Conservation (phyloP, 2,888 invertebrate genomes). For the Synergus japonicus region DNA sequence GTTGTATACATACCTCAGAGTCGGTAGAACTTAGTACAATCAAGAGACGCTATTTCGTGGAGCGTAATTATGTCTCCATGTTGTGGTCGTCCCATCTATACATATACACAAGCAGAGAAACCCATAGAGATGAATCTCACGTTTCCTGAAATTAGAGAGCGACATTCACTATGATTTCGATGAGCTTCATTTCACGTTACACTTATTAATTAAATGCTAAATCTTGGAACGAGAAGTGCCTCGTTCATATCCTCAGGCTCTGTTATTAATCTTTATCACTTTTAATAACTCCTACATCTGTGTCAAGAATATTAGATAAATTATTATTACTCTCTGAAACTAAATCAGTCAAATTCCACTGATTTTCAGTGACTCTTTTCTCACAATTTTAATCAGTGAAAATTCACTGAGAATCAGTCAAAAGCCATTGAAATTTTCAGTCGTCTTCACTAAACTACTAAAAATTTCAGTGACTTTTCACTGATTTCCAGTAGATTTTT, state of each 20-base stretch:
- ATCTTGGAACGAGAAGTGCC: neutral
- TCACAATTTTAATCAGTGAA: too few relatives aligned
- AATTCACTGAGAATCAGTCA: too few relatives aligned
- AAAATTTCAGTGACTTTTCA: too few relatives aligned
- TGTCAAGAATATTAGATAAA: too few relatives aligned
- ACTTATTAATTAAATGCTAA: constrained; percentile 28
- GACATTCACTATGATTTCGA: constrained; percentile 30
- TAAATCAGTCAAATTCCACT: too few relatives aligned
- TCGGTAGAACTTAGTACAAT: constrained; percentile 29
- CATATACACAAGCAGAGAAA: neutral
- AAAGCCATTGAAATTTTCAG: too few relatives aligned
- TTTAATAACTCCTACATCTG: too few relatives aligned
- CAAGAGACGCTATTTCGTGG: constrained; percentile 20
- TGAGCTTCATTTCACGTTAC: constrained; percentile 11
- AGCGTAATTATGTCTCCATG: constrained; percentile 30
- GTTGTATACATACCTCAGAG: constrained; percentile 9
- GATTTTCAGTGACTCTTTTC: too few relatives aligned
- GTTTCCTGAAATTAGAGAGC: constrained; percentile 35
- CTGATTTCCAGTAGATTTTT: too few relatives aligned
- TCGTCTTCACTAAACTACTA: too few relatives aligned
- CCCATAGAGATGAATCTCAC: constrained; percentile 39
- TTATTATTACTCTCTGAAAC: too few relatives aligned
- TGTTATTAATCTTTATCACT: too few relatives aligned
- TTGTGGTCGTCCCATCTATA: constrained; percentile 15
- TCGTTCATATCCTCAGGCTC: neutral